Percentiles rank a stretch among this genome's conserved stretches.
Evolutionary conservation across 2,888 invertebrate species (phyloP).

Genomic region (Lutraria lutraria): DNA sequence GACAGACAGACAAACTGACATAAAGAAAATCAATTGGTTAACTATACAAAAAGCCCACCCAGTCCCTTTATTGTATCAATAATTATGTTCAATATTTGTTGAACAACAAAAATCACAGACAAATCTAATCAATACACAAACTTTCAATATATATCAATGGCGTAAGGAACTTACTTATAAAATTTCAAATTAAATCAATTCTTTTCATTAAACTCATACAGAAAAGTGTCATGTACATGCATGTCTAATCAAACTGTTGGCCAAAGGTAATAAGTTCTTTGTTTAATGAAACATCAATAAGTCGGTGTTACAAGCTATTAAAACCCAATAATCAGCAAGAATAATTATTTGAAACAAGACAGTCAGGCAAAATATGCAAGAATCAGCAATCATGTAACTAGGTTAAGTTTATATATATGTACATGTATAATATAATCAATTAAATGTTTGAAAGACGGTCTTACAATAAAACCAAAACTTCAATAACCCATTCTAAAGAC

Average conservation of each 20-base stretch:
- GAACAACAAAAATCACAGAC: no score
- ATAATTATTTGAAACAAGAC: background rate
- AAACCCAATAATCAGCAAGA: no score
- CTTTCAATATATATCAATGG: conserved; percentile 8
- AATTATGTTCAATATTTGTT: no score
- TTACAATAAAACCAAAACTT: background rate
- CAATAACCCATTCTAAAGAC: background rate
- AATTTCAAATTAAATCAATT: conserved; percentile 24
- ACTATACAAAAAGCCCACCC: no score
- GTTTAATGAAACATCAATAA: no score
- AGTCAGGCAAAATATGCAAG: background rate
- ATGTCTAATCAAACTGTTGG: no score
- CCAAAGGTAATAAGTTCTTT: no score
- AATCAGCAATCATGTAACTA: background rate
- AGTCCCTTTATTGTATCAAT: no score
- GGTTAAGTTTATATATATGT: background rate
- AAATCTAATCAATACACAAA: background rate
- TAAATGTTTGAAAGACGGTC: background rate
- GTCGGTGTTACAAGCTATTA: no score
- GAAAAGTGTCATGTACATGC: no score
- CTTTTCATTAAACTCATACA: background rate
- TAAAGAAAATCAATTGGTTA: no score
- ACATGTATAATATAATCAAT: background rate
- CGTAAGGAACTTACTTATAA: conserved; percentile 33
- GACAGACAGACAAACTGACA: no score